phyloP scores from a whole-genome alignment of 2,888 invertebrate genomes.

The Cryptocephalus primarius region DNA sequence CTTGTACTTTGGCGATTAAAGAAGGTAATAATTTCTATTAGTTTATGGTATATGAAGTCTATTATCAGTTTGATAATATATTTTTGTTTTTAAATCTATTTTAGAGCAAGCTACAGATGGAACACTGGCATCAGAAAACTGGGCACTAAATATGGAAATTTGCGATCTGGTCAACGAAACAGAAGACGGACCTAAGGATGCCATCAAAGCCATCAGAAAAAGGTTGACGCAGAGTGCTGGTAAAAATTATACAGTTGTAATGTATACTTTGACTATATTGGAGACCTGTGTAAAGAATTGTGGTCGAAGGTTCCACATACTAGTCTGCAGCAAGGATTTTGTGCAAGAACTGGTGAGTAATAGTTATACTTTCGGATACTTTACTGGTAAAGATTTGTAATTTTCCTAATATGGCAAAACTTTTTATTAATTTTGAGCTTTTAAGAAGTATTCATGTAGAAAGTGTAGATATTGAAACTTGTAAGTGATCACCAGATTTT shows the following conservation, averaged over 20 bases:
- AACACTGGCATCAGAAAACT: slow-evolving; percentile 87
- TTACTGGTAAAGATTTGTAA: no score
- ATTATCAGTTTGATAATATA: no score
- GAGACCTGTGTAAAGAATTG: slow-evolving; percentile 99
- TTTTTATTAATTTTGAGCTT: slow-evolving; percentile 33
- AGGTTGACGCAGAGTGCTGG: slow-evolving; percentile 85
- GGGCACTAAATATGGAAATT: slow-evolving; percentile 98
- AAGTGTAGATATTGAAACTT: slow-evolving; percentile 46
- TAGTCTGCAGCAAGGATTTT: slow-evolving; percentile 91
- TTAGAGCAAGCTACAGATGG: slow-evolving; percentile 96
- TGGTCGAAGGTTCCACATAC: slow-evolving; percentile 79
- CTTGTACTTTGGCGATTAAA: no score
- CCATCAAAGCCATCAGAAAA: slow-evolving; percentile 89
- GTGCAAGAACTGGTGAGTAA: slow-evolving; percentile 65
- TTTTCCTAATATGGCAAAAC: not conserved
- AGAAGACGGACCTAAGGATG: slow-evolving; percentile 93
- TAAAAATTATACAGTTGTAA: slow-evolving; percentile 91
- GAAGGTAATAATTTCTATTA: no score
- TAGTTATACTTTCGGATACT: not conserved
- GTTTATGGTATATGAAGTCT: no score
- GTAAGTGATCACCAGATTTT: slow-evolving; percentile 52
- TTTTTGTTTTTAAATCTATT: slow-evolving; percentile 12
- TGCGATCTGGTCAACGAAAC: slow-evolving; percentile 96
- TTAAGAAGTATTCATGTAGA: slow-evolving; percentile 77
- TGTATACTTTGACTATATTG: slow-evolving; percentile 87